Evolutionary conservation across 23 tunicate species (phyloP), one percentile per base, ranked within the genome.

Genomic region (Botrylloides violaceus): DNA sequence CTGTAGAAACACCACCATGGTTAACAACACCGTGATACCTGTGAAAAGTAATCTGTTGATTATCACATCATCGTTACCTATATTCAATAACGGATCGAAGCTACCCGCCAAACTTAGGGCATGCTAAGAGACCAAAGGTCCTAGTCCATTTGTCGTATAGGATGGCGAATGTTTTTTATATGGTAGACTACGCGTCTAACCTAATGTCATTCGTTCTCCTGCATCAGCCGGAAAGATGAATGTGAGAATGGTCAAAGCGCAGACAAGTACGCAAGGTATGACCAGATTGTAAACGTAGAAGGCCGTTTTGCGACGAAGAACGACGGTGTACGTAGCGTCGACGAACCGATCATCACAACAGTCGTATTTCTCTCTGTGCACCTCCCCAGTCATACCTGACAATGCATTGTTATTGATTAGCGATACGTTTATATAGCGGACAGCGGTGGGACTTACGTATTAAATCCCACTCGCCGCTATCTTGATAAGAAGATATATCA

Each of bases 1-100:
- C 58, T 90, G 97, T 34, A 90, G 75, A 65, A 83, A 90, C 20
- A 90, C 97, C 58, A 90, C 97, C 75, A 90, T 74, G 2, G 97
- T 90, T 5, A 90, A 81, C 19, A 90, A 34, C 7, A 90, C 72
- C 15, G 97, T 90, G 35, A 90, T 90, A 48, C 97, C 97, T 90
- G 62, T 32, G 32, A 58, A 21, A 78, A 35, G 24, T 39, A 3
- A 61, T 65, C 21, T 30, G 58, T 49, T 19, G 1, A 49, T 49
- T 21, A 49, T n/a, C n/a, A n/a, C n/a, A n/a, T n/a, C n/a, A n/a
- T n/a, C n/a, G n/a, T n/a, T n/a, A n/a, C n/a, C n/a, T n/a, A n/a
- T n/a, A n/a, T n/a, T n/a, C n/a, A n/a, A n/a, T n/a, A n/a, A n/a
- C n/a, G n/a, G n/a, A n/a, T n/a, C n/a, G n/a, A n/a, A n/a, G n/a